Evolutionary conservation across 2,113 vertebrate genomes (phyloP).

Genomic region (Leucopsar rothschildi): DNA sequence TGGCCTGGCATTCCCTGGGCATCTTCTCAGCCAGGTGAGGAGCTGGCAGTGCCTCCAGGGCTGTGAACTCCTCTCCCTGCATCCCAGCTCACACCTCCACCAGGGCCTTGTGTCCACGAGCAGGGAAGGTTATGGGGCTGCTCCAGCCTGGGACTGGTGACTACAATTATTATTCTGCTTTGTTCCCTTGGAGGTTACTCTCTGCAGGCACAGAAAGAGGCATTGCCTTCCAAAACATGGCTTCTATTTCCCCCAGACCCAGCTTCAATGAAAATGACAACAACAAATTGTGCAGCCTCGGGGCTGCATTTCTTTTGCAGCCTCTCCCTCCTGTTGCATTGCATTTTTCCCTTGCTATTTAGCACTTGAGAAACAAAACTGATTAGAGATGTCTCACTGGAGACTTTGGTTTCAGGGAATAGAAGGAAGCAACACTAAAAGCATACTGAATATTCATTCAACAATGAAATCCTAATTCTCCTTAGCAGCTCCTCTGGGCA

Average conservation of each 20-base stretch:
- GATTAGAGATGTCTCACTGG: neutral
- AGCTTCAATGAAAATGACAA: neutral
- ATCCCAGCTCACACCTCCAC: neutral
- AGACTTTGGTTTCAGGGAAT: neutral
- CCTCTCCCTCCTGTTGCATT: neutral
- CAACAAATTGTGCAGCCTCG: fast-evolving
- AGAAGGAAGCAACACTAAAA: neutral
- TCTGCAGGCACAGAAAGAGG: neutral
- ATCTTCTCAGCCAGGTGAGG: fast-evolving
- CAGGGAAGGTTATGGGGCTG: neutral
- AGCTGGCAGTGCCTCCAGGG: neutral
- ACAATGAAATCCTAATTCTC: slow-evolving; percentile 18
- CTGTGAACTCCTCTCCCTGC: neutral
- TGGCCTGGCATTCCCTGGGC: neutral
- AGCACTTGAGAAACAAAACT: slow-evolving; percentile 1
- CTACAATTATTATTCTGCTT: neutral
- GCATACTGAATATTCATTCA: slow-evolving; percentile 34
- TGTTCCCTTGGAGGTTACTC: neutral
- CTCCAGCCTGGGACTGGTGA: fast-evolving
- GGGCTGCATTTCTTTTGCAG: neutral
- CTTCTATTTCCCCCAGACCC: neutral
- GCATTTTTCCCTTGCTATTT: neutral
- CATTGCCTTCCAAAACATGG: neutral
- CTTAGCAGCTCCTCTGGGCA: neutral
- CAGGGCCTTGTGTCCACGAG: fast-evolving